Base-by-base conservation (phyloP, 2,888 invertebrate genomes). In the Blastobasis adustella region DNA sequence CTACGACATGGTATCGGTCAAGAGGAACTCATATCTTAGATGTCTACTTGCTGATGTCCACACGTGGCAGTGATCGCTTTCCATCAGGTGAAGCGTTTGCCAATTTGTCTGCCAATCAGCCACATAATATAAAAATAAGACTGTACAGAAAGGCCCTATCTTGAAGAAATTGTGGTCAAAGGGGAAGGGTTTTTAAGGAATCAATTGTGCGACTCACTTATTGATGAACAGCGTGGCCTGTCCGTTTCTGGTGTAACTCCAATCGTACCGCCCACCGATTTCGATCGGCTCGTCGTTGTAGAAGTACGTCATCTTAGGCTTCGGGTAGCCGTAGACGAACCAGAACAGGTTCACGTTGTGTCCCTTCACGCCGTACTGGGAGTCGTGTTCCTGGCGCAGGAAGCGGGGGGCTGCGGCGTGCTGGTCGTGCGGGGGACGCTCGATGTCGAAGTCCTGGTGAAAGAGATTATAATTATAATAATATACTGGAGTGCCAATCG, bases 281-380 rank as follows among this genome's bases (percentile, higher is more conserved):
- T 96, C 94, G 49, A 97, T 93, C 0, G 92, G 89, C 66, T 94
- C 92, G 61, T 95, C 96, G 67, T 97, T 94, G 84, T 95, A 96
- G 74, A 93, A 95, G 87, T 95, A 98, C 4, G 92, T 91, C 92
- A 98, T 95, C 75, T 93, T 95, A 4, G 99, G 99, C 76, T 97
- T 97, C 0, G 99, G 99, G 82, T 97, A 98, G 0, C 98, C 98
- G 73, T 97, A 96, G 9, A 98, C 96, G 79, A 96, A 97, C 94
- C 98, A 96, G 83, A 95, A 95, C 51, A 99, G 87, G 71, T 94
- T 96, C 10, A 93, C 93, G 63, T 96, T 96, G 75, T 97, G 96
- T 37, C 95, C 95, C 74, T 97, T 96, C 6, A 97, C 95, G 0
- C 97, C 98, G 75, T 97, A 98, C 66, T 97, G 95, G 0, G 93